These are phyloP conservation scores for Scortum barcoo DNA, from an alignment of 2,113 vertebrate species.

Conservation along the genomic window DNA sequence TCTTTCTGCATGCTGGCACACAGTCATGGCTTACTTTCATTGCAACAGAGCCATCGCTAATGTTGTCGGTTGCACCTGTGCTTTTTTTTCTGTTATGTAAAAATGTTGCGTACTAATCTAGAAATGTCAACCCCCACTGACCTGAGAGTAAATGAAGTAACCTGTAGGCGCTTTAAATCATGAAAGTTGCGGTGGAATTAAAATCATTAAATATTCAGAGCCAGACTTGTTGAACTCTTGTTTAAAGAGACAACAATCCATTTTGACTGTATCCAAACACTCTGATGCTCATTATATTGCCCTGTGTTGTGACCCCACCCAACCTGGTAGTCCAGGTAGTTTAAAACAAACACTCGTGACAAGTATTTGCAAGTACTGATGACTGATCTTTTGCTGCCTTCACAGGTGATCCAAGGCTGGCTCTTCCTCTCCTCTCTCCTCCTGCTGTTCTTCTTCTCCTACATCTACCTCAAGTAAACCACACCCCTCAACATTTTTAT, in stretches of 20 bases:
- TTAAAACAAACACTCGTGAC: not conserved
- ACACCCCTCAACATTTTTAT: not conserved
- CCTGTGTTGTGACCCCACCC: constrained; percentile 17
- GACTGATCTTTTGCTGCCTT: constrained; percentile 14
- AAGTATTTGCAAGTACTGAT: not conserved
- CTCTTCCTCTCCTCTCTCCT: constrained; percentile 97
- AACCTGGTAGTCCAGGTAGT: not conserved
- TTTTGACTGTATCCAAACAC: not conserved
- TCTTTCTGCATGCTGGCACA: constrained; percentile 3
- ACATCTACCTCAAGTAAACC: constrained; percentile 98
- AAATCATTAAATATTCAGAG: no score
- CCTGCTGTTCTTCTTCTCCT: constrained; percentile 98
- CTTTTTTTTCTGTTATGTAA: not conserved
- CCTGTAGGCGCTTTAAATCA: not conserved
- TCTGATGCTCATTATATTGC: not conserved
- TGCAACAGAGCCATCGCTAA: not conserved
- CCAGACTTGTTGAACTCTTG: not conserved
- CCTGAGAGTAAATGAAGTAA: not conserved
- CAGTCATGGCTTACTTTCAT: not conserved
- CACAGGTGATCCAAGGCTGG: constrained; percentile 98
- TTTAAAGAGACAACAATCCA: not conserved
- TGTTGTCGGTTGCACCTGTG: not conserved
- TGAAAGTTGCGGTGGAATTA: no score
- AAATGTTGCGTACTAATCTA: no score
- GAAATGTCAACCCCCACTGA: not conserved